Percentiles rank a stretch among this genome's conserved stretches.
Conservation (phyloP, 2,888 invertebrate species). For the Scaptodrosophila latifasciaeformis region DNA sequence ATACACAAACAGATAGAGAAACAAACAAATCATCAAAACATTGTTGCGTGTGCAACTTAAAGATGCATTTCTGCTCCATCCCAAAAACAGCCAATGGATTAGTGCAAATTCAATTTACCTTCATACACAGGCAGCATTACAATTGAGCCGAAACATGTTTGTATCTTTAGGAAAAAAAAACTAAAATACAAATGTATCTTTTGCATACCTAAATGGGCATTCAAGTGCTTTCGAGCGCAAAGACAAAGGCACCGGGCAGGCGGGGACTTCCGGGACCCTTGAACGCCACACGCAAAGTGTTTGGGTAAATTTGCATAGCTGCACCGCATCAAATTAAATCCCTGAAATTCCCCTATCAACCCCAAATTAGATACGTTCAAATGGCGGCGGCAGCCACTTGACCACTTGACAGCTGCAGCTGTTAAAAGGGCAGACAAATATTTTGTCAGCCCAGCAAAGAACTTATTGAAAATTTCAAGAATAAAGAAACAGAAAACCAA, state of each 20-base stretch:
- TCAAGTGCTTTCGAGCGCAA: background rate
- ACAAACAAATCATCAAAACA: slow-evolving; percentile 18
- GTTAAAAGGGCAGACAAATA: slow-evolving; percentile 60
- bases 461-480: too few species aligned
- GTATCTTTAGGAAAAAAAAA: background rate
- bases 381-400: slow-evolving; percentile 22
- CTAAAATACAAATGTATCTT: slow-evolving; percentile 3
- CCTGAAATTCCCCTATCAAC: background rate
- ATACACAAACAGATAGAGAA: background rate
- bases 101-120: slow-evolving; percentile 57
- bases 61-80: slow-evolving; percentile 7
- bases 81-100: slow-evolving; percentile 32
- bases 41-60: background rate
- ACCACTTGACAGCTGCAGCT: slow-evolving; percentile 65
- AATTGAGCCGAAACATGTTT: background rate
- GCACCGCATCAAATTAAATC: background rate
- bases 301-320: slow-evolving; percentile 56
- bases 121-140: background rate
- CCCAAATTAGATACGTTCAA: slow-evolving; percentile 1
- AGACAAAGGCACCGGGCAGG: background rate
- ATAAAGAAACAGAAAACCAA: slow-evolving; percentile 12
- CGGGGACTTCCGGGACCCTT: background rate
- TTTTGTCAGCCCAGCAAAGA: slow-evolving; percentile 52
- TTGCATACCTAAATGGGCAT: background rate
- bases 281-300: slow-evolving; percentile 43